Percentiles rank a stretch among this genome's conserved stretches.
Evolutionary conservation across 2,888 invertebrate genomes (phyloP).

Genomic region (Craniophora ligustri): DNA sequence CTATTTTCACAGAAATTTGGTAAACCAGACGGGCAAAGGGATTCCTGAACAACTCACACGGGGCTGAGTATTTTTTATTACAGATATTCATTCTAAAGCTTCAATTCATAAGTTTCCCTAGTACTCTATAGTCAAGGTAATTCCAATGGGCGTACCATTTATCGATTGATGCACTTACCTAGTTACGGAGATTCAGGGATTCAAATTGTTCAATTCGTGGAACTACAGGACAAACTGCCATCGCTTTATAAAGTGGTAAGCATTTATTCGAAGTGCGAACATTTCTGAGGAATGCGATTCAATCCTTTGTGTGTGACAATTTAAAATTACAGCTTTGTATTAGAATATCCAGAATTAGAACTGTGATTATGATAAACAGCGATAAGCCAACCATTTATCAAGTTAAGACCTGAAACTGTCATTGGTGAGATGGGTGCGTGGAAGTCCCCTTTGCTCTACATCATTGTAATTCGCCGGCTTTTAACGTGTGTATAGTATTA

Average conservation of each 20-base stretch:
- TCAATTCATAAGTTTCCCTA: slow-evolving; percentile 5
- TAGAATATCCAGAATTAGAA: slow-evolving; percentile 29
- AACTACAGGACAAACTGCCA: slow-evolving; percentile 3
- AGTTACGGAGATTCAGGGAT: slow-evolving; percentile 23
- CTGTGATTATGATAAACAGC: slow-evolving; percentile 37
- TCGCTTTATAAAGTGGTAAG: background rate
- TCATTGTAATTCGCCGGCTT: slow-evolving; percentile 2
- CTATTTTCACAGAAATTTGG: slow-evolving; percentile 10
- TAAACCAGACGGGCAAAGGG: slow-evolving; percentile 22
- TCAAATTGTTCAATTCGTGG: slow-evolving; percentile 22
- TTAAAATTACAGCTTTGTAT: slow-evolving; percentile 25
- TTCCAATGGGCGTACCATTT: slow-evolving; percentile 39
- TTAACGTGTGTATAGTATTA: slow-evolving; percentile 19
- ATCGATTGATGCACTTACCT: slow-evolving; percentile 37
- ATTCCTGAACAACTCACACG: slow-evolving; percentile 14
- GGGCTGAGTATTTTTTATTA: slow-evolving; percentile 27
- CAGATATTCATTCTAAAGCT: slow-evolving; percentile 12
- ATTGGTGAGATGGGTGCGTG: slow-evolving; percentile 21
- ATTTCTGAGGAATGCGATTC: background rate
- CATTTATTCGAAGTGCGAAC: background rate
- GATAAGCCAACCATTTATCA: slow-evolving; percentile 37
- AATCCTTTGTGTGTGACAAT: background rate
- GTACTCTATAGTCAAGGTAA: slow-evolving; percentile 25
- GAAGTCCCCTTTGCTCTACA: slow-evolving; percentile 21
- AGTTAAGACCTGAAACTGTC: slow-evolving; percentile 46